phyloP scores from a whole-genome alignment of 1,140 invertebrate genomes.

The Apis florea region DNA sequence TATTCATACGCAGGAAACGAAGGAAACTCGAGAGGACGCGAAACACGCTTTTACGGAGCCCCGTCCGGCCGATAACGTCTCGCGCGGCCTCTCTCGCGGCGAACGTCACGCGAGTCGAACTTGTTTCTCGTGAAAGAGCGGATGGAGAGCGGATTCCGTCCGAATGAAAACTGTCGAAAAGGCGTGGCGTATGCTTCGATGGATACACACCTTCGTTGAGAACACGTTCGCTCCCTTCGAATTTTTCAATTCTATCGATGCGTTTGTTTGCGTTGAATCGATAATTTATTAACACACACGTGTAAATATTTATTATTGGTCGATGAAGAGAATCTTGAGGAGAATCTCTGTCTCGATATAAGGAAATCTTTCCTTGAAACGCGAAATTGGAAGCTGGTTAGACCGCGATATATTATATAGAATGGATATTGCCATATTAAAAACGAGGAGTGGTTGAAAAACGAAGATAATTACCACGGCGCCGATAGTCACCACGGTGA shows the following conservation, averaged over 20 bases:
- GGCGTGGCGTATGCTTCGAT: too few species aligned
- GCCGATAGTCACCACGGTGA: conserved; percentile 12
- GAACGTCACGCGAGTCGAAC: conserved; percentile 20
- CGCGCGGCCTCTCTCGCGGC: conserved; percentile 38
- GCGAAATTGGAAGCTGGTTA: not conserved
- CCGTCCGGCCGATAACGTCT: conserved; percentile 63
- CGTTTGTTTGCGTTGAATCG: too few species aligned
- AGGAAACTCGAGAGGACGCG: conserved; percentile 75
- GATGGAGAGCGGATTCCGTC: not conserved
- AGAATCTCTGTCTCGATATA: too few species aligned
- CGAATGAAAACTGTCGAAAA: conserved; percentile 14
- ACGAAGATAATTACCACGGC: conserved; percentile 41
- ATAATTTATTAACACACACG: too few species aligned
- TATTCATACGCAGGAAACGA: conserved; percentile 78
- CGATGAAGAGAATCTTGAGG: too few species aligned
- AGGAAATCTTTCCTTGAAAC: not conserved
- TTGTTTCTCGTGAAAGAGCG: too few species aligned
- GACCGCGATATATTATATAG: conserved; percentile 11
- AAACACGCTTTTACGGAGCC: conserved; percentile 66
- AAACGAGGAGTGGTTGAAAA: conserved; percentile 37
- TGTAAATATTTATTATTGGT: too few species aligned
- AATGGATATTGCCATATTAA: conserved; percentile 4
- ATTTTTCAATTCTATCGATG: too few species aligned
- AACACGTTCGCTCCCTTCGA: too few species aligned
- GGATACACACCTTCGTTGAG: too few species aligned